A percentile compares a stretch with the other conserved stretches of the same genome.
Evolutionary conservation across 2,113 vertebrate species (phyloP).

Genomic region (Todiramphus saurophagus): DNA sequence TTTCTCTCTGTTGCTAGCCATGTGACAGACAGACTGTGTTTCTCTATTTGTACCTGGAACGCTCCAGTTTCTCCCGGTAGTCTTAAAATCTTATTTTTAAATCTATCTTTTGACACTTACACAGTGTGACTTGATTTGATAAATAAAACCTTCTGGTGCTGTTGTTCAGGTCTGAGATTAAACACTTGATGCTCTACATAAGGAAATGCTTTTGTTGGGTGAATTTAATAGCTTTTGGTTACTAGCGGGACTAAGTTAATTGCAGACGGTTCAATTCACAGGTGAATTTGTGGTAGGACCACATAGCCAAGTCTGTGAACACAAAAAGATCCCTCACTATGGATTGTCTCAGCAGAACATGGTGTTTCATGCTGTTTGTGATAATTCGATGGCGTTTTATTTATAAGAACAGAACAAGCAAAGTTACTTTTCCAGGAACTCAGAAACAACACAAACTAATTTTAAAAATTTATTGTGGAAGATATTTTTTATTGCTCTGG

Average conservation of each 20-base stretch:
- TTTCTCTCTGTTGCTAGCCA: constrained; percentile 58
- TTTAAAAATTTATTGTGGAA: constrained; percentile 41
- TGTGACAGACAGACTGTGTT: constrained; percentile 59
- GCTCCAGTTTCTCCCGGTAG: constrained; percentile 49
- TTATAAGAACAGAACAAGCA: constrained; percentile 42
- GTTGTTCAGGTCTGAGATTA: constrained; percentile 38
- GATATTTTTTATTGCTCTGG: constrained; percentile 26
- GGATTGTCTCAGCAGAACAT: not conserved
- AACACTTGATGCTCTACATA: constrained; percentile 32
- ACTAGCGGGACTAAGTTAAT: constrained; percentile 15
- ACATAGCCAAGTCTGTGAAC: not conserved
- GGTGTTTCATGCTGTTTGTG: constrained; percentile 23
- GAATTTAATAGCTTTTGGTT: constrained; percentile 1
- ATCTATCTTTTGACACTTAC: constrained; percentile 61
- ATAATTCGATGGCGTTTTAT: constrained; percentile 26
- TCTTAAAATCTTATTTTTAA: constrained; percentile 61
- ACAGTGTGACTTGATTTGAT: constrained; percentile 44
- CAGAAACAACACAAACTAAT: constrained; percentile 13
- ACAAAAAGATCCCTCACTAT: not conserved
- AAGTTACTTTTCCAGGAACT: constrained; percentile 38
- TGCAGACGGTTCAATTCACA: constrained; percentile 27
- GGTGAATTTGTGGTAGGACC: not conserved
- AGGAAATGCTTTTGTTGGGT: constrained; percentile 4
- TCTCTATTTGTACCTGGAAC: constrained; percentile 66
- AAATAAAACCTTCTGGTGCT: constrained; percentile 65